These are phyloP conservation scores for Sapayoa aenigma DNA, from an alignment of 2,113 vertebrate species.

Conservation along the genomic window DNA sequence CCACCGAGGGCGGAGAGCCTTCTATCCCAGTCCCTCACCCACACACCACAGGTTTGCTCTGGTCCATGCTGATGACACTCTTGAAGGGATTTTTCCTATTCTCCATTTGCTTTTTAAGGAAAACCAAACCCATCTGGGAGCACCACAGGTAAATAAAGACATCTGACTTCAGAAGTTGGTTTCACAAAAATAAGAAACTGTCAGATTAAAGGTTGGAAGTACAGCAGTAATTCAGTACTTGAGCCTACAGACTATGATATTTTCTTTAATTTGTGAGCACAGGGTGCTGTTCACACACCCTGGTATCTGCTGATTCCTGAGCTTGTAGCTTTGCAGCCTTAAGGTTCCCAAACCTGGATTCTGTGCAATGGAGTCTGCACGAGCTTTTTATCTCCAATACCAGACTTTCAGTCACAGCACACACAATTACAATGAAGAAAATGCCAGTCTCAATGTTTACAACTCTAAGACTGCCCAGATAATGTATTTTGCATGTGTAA, in stretches of 20 bases:
- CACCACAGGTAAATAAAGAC: not conserved
- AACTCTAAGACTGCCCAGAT: not conserved
- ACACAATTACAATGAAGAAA: not conserved
- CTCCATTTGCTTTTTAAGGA: not conserved
- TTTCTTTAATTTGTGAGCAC: not conserved
- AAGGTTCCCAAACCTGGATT: not conserved
- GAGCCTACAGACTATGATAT: not conserved
- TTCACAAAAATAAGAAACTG: conserved; percentile 1
- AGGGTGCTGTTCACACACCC: not conserved
- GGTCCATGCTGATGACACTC: not conserved
- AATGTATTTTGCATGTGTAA: not conserved
- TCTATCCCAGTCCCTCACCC: not conserved
- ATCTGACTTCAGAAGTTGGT: not conserved
- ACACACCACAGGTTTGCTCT: not conserved
- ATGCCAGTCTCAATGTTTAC: not conserved
- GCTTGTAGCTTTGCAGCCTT: not conserved
- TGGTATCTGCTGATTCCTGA: not conserved
- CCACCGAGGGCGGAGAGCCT: not conserved
- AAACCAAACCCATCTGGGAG: not conserved
- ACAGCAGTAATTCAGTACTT: not conserved
- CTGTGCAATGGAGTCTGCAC: not conserved
- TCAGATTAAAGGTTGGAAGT: not conserved
- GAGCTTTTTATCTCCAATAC: not conserved
- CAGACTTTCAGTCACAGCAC: not conserved
- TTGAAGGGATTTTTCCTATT: not conserved